A percentile compares a stretch with the other conserved stretches of the same genome.
These are phyloP conservation scores for Plecotus auritus DNA, from an alignment of 2,113 vertebrate species.

Conservation along the genomic window DNA sequence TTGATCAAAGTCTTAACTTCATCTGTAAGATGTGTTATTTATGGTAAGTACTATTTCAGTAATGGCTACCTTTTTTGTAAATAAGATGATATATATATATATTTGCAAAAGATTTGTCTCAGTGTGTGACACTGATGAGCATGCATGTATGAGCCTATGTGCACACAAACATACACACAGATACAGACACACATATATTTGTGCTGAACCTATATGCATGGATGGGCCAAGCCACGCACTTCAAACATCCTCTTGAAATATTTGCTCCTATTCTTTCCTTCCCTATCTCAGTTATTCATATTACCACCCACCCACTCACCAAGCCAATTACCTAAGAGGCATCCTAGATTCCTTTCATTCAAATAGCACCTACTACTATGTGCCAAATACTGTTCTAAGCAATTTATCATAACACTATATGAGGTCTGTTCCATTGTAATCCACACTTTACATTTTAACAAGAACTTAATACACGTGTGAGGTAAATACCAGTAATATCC, in stretches of 20 bases:
- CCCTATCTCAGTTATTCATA: not conserved
- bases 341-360: not conserved
- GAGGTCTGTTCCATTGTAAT: not conserved
- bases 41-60: not conserved
- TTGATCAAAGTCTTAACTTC: not conserved
- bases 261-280: not conserved
- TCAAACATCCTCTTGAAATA: not conserved
- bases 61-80: not conserved
- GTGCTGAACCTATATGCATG: not conserved
- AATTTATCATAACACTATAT: not conserved
- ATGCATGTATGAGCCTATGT: not conserved
- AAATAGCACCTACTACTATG: not conserved
- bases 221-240: not conserved
- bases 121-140: not conserved
- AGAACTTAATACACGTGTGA: not conserved
- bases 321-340: not conserved
- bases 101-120: not conserved
- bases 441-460: not conserved
- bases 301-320: not conserved
- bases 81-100: not conserved
- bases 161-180: accelerated
- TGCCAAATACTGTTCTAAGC: not conserved
- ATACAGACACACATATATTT: not conserved
- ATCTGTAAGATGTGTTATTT: not conserved
- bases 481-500: not conserved